These are phyloP conservation scores for Glyptemys insculpta DNA, from an alignment of 2,797 vertebrate species.

Conservation along the genomic window DNA sequence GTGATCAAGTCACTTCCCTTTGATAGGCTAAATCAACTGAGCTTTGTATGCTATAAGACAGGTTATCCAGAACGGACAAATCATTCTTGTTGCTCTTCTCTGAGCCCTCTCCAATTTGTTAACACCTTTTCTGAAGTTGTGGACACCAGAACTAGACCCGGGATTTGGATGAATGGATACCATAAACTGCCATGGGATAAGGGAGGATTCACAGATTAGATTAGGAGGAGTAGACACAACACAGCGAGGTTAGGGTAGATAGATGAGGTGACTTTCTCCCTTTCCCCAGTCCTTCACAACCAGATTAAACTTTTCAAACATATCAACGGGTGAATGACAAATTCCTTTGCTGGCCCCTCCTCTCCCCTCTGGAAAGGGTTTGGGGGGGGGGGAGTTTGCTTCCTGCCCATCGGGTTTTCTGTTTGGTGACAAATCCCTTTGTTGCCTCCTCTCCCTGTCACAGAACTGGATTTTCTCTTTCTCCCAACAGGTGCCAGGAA, in stretches of 20 bases:
- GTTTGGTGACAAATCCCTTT: background rate
- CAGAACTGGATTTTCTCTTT: background rate
- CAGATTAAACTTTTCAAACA: background rate
- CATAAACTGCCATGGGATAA: background rate
- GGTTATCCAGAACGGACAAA: background rate
- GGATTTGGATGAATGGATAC: background rate
- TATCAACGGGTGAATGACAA: background rate
- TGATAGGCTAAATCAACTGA: background rate
- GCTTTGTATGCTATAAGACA: background rate
- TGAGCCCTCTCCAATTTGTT: background rate
- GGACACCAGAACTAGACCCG: background rate
- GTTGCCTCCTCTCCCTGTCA: background rate
- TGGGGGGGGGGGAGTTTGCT: background rate
- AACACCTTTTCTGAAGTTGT: background rate
- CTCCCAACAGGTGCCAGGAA: background rate
- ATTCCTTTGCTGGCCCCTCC: background rate
- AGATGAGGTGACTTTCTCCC: background rate
- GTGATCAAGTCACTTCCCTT: background rate
- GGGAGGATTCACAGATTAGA: background rate
- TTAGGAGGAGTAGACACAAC: background rate
- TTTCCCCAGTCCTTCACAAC: background rate
- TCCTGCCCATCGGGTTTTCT: background rate
- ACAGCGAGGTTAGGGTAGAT: background rate
- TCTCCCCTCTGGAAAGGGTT: background rate
- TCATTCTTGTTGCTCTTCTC: background rate